Evolutionary conservation across 2,888 invertebrate genomes (phyloP), one percentile per base, ranked within the genome.

Genomic region (Nemoura dubitans): DNA sequence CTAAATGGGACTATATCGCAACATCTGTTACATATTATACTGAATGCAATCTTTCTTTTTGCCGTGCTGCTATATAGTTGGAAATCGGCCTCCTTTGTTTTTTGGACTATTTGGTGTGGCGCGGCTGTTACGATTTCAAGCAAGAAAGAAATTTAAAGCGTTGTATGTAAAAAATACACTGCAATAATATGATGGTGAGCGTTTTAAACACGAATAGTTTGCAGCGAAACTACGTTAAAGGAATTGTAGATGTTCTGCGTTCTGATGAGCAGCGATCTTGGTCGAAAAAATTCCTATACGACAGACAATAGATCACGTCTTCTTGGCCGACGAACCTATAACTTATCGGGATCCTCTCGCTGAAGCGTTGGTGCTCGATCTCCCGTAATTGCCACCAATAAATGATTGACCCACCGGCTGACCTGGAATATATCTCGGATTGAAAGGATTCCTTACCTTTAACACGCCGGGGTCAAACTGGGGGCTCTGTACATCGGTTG

Each of bases 1-100:
- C 78, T 78, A 78, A 78, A 78, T 27, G 78, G 27, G 14, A 78
- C 26, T 28, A 26, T 78, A 27, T 28, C 78, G 78, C 21, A 81
- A 81, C 81, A 81, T 81, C 81, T 81, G 81, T 81, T 81, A 30
- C 28, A 81, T 81, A n/a, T n/a, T n/a, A 81, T 81, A 59, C 59
- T 21, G 59, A 59, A 59, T 21, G 59, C 59, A 59, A 59, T 59
- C 59, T 59, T 59, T 59, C 59, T 59, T 59, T 59, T 59, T 59
- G 59, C 59, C 59, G 59, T 59, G 59, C 21, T 59, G 3, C 14
- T 3, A n/a, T n/a, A n/a, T n/a, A 59, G 59, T 21, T 59, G 59
- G 59, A 59, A 59, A 21, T 59, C 59, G 59, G 59, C 59, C 59
- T 59, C 59, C 59, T 59, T 59, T 59, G 59, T 59, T 59, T 59